Evolutionary conservation across 2,113 vertebrate genomes (phyloP).

Genomic region (Calyptommatus sinebrachiatus): DNA sequence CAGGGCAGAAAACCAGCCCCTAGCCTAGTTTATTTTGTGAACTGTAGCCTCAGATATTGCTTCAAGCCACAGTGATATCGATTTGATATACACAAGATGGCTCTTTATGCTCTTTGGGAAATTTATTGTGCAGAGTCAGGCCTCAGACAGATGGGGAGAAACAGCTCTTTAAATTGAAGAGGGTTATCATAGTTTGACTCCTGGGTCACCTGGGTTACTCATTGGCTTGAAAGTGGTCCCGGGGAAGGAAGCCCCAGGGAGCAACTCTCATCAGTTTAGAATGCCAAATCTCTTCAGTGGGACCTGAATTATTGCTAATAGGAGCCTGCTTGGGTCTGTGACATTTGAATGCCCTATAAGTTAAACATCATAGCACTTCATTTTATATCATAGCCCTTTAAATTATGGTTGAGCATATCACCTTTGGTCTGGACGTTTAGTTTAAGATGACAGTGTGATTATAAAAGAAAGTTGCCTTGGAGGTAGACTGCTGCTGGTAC

Average conservation of each 20-base stretch:
- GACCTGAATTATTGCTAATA: constrained; percentile 82
- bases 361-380: constrained; percentile 79
- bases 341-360: constrained; percentile 82
- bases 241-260: constrained; percentile 73
- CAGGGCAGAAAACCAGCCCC: constrained; percentile 81
- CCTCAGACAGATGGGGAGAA: constrained; percentile 73
- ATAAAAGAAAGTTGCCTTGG: constrained; percentile 46
- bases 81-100: constrained; percentile 86
- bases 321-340: constrained; percentile 75
- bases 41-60: constrained; percentile 81
- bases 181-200: constrained; percentile 79
- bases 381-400: constrained; percentile 68
- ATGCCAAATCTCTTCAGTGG: constrained; percentile 77
- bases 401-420: constrained; percentile 70
- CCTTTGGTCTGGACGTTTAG: constrained; percentile 65
- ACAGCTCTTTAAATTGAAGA: constrained; percentile 81
- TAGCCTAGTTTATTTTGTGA: constrained; percentile 84
- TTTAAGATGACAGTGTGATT: constrained; percentile 22
- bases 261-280: constrained; percentile 79
- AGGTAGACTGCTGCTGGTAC: constrained; percentile 28
- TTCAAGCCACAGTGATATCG: constrained; percentile 81
- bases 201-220: constrained; percentile 75
- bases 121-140: constrained; percentile 82
- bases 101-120: constrained; percentile 82
- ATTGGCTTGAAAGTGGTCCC: constrained; percentile 76